A percentile compares a stretch with the other conserved stretches of the same genome.
Evolutionary conservation across 2,797 vertebrate species (phyloP).

Genomic region (Takifugu rubripes): DNA sequence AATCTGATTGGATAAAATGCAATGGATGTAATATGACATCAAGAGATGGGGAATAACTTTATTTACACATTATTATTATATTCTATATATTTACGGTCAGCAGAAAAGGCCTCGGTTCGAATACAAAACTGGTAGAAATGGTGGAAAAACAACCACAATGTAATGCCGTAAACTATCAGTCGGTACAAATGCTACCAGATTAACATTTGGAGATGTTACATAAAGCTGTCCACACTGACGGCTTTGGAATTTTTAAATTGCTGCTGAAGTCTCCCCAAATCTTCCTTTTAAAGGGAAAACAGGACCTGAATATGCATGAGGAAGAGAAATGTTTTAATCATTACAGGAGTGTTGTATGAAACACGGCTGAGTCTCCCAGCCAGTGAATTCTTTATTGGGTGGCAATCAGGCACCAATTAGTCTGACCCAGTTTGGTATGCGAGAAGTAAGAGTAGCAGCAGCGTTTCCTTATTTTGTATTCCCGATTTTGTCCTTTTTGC

Average conservation of each 20-base stretch:
- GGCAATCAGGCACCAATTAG: constrained; percentile 47
- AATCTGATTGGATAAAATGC: too few species aligned
- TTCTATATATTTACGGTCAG: too few species aligned
- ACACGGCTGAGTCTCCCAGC: constrained; percentile 12
- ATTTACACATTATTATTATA: too few species aligned
- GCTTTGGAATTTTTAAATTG: constrained; percentile 13
- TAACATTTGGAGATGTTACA: neutral
- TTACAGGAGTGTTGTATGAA: constrained; percentile 28
- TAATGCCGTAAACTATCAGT: too few species aligned
- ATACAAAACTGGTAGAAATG: too few species aligned
- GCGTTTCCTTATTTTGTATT: constrained; percentile 7
- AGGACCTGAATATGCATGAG: constrained; percentile 28
- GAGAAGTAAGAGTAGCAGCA: constrained; percentile 5
- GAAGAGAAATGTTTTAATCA: constrained; percentile 30
- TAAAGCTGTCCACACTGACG: neutral
- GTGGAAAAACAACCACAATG: too few species aligned
- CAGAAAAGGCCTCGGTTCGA: too few species aligned
- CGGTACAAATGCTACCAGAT: neutral
- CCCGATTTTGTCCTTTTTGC: neutral
- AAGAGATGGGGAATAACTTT: too few species aligned
- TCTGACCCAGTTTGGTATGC: constrained; percentile 46
- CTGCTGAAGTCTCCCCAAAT: constrained; percentile 1
- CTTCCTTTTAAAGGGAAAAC: constrained; percentile 11
- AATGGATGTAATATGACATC: too few species aligned
- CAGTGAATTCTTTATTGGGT: constrained; percentile 39